Evolutionary conservation across 1,140 invertebrate species (phyloP).

Genomic region (Drosophila ohnishii): DNA sequence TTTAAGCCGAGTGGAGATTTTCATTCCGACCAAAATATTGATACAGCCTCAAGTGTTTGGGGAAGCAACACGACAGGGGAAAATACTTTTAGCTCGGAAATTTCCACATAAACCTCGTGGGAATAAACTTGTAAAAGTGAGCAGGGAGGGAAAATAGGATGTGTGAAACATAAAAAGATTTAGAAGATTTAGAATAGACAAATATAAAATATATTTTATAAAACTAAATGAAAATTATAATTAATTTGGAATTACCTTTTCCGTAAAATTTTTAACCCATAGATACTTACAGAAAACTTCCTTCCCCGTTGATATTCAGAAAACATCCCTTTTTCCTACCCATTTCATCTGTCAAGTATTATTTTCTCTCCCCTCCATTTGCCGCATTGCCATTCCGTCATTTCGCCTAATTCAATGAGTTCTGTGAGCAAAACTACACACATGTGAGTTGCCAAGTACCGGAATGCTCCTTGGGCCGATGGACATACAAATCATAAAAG

Average conservation of each 20-base stretch:
- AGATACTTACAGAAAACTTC: not conserved
- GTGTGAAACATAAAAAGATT: not conserved
- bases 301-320: no score
- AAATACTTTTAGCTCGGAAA: slow-evolving; percentile 15
- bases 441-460: slow-evolving; percentile 48
- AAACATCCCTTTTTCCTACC: not conserved
- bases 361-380: slow-evolving; percentile 12
- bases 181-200: not conserved
- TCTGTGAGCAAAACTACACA: slow-evolving; percentile 61
- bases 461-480: slow-evolving; percentile 22
- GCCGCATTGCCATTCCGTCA: slow-evolving; percentile 63
- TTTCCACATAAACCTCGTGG: slow-evolving; percentile 5
- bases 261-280: not conserved
- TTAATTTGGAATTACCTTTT: fast-evolving
- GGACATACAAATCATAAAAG: slow-evolving; percentile 74
- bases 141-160: not conserved
- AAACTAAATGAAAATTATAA: not conserved
- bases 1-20: slow-evolving; percentile 41
- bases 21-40: slow-evolving; percentile 59
- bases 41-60: slow-evolving; percentile 54
- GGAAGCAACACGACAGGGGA: slow-evolving; percentile 2
- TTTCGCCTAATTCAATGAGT: slow-evolving; percentile 72
- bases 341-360: slow-evolving; percentile 9
- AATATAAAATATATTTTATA: not conserved
- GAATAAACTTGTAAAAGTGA: not conserved